Base-by-base conservation (phyloP, 2,888 invertebrate genomes). In the Zygaena filipendulae region DNA sequence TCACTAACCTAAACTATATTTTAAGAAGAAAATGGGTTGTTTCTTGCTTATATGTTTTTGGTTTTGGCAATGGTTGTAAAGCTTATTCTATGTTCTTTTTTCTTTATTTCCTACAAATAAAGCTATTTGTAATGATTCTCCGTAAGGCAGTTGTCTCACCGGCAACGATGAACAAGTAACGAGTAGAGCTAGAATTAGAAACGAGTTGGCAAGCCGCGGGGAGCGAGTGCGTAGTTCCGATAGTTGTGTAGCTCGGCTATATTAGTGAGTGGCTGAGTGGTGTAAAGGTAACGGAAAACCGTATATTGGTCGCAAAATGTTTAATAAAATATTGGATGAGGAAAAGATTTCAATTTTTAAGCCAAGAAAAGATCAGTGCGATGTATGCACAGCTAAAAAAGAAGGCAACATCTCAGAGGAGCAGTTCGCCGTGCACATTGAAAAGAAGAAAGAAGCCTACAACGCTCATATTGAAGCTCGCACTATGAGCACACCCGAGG, bases 341-440 rank as follows among this genome's bases (percentile, higher is more conserved):
- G 21, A 21, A 21, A 27, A 21, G n/a, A 21, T 21, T 11, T 27
- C 34, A 11, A 34, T 30, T 24, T 23, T 18, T 14, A 25, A 30
- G 18, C 32, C 32, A 27, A 23, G 32, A 21, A 25, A 28, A 21
- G 27, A 32, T 13, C 31, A 35, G 22, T 35, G 31, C 21, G 29
- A 31, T 27, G 25, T 21, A 12, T 26, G 35, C 18, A 32, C 24
- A 9, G 26, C 21, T 23, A 13, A 23, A 8, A 33, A 36, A 31
- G 28, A 25, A 2, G 23, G 21, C 5, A 30, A 38, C 16, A 26
- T 37, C 5, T 24, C 30, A 10, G 27, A 30, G 16, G 28, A 25
- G 13, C 22, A 28, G 13, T 32, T 25, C 18, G n/a, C 14, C 16
- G 12, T 13, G 12, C 29, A 33, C 16, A 16, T 16, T 7, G 5